Conservation (phyloP, 2,113 vertebrate genomes). For the Dolichotis patagonum region DNA sequence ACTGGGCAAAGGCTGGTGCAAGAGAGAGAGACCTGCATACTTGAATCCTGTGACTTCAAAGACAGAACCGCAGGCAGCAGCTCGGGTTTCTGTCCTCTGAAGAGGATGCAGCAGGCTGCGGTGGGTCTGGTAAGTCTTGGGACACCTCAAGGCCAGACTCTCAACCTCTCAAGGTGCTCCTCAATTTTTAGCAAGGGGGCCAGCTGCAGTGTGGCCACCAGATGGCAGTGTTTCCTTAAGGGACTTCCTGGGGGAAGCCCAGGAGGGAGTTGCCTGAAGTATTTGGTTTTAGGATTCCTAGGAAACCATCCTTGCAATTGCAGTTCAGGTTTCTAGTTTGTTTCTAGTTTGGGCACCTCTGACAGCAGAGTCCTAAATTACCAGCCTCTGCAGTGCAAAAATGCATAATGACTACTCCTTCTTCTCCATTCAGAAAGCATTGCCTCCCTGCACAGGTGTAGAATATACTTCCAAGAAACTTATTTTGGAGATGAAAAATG, state of each 20-base stretch:
- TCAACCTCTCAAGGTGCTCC: background rate
- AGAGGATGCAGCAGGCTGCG: background rate
- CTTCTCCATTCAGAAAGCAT: accelerated
- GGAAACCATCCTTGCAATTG: background rate
- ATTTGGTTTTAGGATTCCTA: background rate
- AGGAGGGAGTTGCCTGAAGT: background rate
- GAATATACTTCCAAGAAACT: background rate
- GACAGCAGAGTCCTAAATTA: background rate
- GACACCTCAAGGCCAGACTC: no score
- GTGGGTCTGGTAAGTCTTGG: background rate
- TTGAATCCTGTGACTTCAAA: background rate
- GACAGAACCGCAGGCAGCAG: background rate
- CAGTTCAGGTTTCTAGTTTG: background rate
- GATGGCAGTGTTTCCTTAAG: slow-evolving; percentile 59
- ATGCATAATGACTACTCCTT: background rate
- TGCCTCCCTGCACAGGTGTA: background rate
- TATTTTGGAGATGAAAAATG: background rate
- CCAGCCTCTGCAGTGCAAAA: background rate
- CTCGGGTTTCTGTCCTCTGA: background rate
- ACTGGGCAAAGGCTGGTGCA: background rate
- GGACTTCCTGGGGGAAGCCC: background rate
- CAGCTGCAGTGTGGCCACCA: background rate
- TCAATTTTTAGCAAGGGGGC: background rate
- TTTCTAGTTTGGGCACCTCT: background rate
- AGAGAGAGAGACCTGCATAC: background rate